phyloP scores from a whole-genome alignment of 2,797 vertebrate species.

The Myotis vivesi region DNA sequence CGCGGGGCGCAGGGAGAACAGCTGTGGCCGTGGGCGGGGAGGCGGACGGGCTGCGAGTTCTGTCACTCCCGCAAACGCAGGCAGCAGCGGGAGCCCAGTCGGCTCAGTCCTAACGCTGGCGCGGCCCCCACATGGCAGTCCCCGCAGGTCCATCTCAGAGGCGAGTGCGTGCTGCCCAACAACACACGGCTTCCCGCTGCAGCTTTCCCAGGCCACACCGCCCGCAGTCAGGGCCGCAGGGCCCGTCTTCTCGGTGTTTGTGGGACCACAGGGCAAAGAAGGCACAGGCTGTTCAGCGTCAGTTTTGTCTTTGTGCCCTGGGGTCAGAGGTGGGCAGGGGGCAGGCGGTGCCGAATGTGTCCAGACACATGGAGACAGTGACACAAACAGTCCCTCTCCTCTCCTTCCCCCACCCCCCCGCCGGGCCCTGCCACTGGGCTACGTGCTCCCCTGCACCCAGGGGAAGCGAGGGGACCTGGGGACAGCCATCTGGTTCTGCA shows the following conservation, averaged over 20 bases:
- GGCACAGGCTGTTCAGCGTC: background rate
- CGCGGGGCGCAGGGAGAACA: background rate
- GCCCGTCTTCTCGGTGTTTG: background rate
- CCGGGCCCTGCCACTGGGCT: background rate
- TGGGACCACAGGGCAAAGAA: background rate
- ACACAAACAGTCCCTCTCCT: background rate
- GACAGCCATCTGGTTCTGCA: conserved; percentile 63
- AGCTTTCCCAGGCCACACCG: background rate
- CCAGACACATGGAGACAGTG: background rate
- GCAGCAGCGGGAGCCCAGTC: background rate
- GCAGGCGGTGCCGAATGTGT: background rate
- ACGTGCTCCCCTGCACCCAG: conserved; percentile 48
- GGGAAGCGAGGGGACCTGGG: background rate
- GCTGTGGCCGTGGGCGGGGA: too few species aligned
- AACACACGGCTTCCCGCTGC: background rate
- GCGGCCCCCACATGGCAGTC: background rate
- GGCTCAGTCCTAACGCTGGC: background rate
- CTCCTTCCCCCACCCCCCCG: background rate
- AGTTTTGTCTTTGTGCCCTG: background rate
- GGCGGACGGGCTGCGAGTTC: too few species aligned
- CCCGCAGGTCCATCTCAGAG: background rate
- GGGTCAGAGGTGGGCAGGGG: background rate
- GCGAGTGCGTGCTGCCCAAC: background rate
- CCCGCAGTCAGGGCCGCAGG: background rate
- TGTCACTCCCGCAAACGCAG: background rate